Conservation (phyloP, 23 tunicate species). For the Oikopleura albicans region DNA sequence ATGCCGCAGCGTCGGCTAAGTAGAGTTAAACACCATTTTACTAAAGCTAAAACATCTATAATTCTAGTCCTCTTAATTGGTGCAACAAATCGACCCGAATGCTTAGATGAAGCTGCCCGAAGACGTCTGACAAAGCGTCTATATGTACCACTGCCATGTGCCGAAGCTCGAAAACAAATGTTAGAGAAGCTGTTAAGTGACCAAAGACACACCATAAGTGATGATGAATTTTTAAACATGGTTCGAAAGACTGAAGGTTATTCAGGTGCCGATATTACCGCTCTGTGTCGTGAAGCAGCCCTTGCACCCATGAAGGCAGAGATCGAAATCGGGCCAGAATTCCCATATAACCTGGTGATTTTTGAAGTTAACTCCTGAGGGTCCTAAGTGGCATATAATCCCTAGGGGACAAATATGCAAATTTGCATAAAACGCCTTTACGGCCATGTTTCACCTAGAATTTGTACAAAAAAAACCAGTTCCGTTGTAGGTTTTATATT, state of each 20-base stretch:
- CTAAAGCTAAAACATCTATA: too few species aligned
- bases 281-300: conserved; percentile 86
- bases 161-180: conserved; percentile 62
- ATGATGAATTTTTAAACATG: conserved; percentile 25
- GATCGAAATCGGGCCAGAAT: not conserved
- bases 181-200: conserved; percentile 31
- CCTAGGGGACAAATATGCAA: too few species aligned
- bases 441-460: too few species aligned
- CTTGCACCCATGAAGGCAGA: conserved; percentile 40
- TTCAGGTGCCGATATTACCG: conserved; percentile 91
- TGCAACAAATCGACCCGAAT: conserved; percentile 91
- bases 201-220: conserved; percentile 28
- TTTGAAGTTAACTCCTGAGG: not conserved
- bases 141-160: conserved; percentile 68
- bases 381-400: too few species aligned
- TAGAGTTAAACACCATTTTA: too few species aligned
- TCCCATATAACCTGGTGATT: not conserved
- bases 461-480: too few species aligned
- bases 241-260: conserved; percentile 46
- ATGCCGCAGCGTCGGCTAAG: too few species aligned
- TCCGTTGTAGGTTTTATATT: too few species aligned
- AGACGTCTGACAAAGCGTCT: conserved; percentile 59
- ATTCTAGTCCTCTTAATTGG: conserved; percentile 63
- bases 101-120: conserved; percentile 96
- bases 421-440: too few species aligned